Base-by-base conservation (phyloP, 1,140 invertebrate species). In the Drosophila novamexicana region DNA sequence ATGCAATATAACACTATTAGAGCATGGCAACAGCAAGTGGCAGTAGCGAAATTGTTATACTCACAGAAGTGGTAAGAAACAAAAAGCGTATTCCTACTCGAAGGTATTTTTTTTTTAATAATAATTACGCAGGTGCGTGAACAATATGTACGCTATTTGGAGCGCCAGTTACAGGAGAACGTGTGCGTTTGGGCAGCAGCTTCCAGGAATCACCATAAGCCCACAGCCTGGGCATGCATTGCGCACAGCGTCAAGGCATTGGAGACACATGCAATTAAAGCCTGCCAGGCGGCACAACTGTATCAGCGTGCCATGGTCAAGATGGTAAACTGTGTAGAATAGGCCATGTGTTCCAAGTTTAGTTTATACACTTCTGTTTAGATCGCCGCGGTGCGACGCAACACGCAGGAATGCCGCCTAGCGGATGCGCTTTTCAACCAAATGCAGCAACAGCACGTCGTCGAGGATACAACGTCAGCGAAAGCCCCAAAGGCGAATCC, bases 261-360 rank as follows among this genome's bases (percentile, higher is more conserved):
- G 32, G 91, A 92, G 37, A 64, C 75, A 7, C 76, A 61, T 32
- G 91, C 91, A 0, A 37, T 91, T 0, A 77, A 89, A 34, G 79
- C 83, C 5, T 89, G 81, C 36, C 88, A 86, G 65, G 77, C 83
- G 9, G 79, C 90, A 1, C 77, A 81, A 32, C 32, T 90, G 1
- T 92, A 92, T 63, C 85, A 91, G 29, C 77, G 88, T n/a, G 70
- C 65, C 14, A 92, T 92, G 89, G 56, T 92, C 8, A 91, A 91
- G 34, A 90, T 82, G 66, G 90, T 92, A 70, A 56, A 10, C 32
- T 1, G 29, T 32, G 29, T 8, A 0, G 1, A 1, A 5, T 36
- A 1, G 6, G 29, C 1, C n/a, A 9, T 42, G 0, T 47, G 40
- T 34, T 29, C 7, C 45, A 8, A 40, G 5, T 14, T 8, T 42